Conservation (phyloP, 1,140 invertebrate genomes). For the Callitettix versicolor region DNA sequence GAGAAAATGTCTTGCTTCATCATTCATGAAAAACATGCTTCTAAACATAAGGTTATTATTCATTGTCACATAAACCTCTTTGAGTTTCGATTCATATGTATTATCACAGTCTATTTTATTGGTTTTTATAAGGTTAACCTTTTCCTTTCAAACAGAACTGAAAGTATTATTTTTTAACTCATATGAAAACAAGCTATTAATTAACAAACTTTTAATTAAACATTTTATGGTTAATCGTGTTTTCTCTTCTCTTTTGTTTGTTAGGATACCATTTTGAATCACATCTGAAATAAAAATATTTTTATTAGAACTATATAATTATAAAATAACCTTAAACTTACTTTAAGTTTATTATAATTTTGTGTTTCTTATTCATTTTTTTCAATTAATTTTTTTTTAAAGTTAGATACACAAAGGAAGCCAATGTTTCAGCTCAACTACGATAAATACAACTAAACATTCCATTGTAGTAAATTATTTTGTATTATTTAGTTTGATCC, state of each 20-base stretch:
- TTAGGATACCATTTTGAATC: constrained; percentile 20
- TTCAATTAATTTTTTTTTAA: too few species aligned
- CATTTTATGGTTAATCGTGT: constrained; percentile 23
- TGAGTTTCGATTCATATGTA: background rate
- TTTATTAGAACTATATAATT: too few species aligned
- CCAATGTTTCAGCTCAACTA: too few species aligned
- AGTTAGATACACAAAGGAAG: too few species aligned
- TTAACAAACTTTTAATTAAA: constrained; percentile 20
- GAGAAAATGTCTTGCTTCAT: constrained; percentile 28
- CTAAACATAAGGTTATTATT: constrained; percentile 27
- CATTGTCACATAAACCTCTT: constrained; percentile 14
- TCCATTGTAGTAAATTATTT: too few species aligned
- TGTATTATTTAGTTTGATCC: too few species aligned
- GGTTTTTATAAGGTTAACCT: background rate
- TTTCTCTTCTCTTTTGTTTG: constrained; percentile 24
- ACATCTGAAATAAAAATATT: constrained; percentile 23
- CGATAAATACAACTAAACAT: too few species aligned
- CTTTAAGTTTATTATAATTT: too few species aligned
- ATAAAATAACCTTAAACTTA: too few species aligned
- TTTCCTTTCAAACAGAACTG: background rate
- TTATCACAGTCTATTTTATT: background rate
- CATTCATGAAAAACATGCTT: constrained; percentile 30
- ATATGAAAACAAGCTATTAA: constrained; percentile 1
- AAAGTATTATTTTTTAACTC: background rate
- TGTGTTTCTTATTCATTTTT: too few species aligned